Percentiles rank a stretch among this genome's conserved stretches.
Evolutionary conservation across 2,113 vertebrate species (phyloP).

Genomic region (Alexandromys fortis): DNA sequence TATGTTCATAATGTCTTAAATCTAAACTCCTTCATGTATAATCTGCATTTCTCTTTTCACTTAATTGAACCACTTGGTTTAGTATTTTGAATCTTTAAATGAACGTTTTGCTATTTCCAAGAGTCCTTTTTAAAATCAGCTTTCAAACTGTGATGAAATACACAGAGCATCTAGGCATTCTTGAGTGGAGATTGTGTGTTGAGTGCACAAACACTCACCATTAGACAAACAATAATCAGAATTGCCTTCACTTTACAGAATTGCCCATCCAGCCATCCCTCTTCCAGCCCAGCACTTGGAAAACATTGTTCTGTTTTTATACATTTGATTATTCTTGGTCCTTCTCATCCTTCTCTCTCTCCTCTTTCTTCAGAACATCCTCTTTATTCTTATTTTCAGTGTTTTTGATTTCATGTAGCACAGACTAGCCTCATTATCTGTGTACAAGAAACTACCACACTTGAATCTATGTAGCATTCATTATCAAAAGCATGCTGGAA

Average conservation of each 20-base stretch:
- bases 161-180: not conserved
- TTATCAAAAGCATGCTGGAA: not conserved
- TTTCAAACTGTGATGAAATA: not conserved
- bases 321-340: not conserved
- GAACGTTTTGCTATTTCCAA: not conserved
- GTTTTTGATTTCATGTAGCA: not conserved
- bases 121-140: not conserved
- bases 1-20: not conserved
- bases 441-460: not conserved
- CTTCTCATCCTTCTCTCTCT: not conserved
- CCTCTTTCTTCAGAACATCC: not conserved
- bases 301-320: not conserved
- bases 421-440: not conserved
- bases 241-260: not conserved
- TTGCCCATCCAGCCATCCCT: not conserved
- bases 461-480: not conserved
- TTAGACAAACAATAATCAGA: not conserved
- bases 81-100: constrained; percentile 7
- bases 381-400: not conserved
- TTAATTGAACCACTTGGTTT: not conserved
- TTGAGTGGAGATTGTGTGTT: not conserved
- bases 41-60: not conserved
- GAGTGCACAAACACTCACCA: not conserved
- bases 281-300: not conserved
- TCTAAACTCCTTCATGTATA: not conserved